Conservation (phyloP, 2,888 invertebrate genomes). For the Acanthosepion pharaonis region DNA sequence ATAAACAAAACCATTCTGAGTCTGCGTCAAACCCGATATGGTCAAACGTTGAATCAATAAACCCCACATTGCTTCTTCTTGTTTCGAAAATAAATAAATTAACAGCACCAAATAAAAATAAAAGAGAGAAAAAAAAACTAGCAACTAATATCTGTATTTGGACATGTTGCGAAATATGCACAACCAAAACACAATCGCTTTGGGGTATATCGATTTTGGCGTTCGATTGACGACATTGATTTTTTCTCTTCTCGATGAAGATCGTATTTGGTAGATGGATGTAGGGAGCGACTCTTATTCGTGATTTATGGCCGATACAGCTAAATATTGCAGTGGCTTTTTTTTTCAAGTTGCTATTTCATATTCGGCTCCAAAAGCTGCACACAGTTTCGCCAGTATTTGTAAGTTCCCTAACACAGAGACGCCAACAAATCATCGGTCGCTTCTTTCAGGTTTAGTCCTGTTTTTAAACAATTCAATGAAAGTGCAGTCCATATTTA, state of each 20-base stretch:
- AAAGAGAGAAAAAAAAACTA: background rate
- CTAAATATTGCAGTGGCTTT: background rate
- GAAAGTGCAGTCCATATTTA: no score
- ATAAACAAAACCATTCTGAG: background rate
- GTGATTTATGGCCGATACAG: background rate
- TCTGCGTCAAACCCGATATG: background rate
- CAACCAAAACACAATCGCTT: background rate
- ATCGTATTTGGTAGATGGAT: background rate
- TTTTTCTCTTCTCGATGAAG: background rate
- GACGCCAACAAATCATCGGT: no score
- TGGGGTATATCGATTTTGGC: background rate
- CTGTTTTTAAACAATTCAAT: no score
- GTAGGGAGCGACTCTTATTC: background rate
- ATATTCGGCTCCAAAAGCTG: no score
- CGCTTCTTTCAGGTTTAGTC: no score
- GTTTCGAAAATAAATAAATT: background rate
- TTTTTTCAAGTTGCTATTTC: background rate
- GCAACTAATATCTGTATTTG: background rate
- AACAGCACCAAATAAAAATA: background rate
- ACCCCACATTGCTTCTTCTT: background rate
- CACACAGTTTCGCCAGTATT: no score
- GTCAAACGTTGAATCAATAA: background rate
- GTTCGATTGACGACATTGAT: background rate
- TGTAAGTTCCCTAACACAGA: no score
- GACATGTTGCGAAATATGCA: slow-evolving; percentile 16